Percentiles rank a stretch among this genome's conserved stretches.
These are phyloP conservation scores for Schizopygopsis pylzovi DNA, from an alignment of 2,797 vertebrate genomes.

Conservation along the genomic window DNA sequence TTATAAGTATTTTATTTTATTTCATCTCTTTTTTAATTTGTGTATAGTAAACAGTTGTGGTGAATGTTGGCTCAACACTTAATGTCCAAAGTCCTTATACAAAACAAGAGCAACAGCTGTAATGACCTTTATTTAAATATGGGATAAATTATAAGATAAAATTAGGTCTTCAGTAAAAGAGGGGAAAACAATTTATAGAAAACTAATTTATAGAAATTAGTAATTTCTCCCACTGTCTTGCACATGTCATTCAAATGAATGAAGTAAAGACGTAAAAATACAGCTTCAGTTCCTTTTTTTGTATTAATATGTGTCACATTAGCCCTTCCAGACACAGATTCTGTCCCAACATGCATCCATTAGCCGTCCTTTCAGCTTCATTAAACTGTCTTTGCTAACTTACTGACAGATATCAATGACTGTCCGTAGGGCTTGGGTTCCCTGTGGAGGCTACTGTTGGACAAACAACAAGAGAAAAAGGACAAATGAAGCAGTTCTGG, in stretches of 20 bases:
- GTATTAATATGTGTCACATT: constrained; percentile 10
- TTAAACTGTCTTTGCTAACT: constrained; percentile 74
- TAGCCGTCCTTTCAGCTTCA: no score
- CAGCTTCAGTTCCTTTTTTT: not conserved
- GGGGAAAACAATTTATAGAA: fast-evolving
- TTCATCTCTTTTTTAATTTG: not conserved
- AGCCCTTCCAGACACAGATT: constrained; percentile 14
- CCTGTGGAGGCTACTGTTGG: constrained; percentile 60
- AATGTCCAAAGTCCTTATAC: not conserved
- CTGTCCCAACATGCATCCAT: constrained; percentile 17
- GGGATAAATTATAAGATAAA: not conserved
- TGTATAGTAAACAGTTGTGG: not conserved
- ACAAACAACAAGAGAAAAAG: constrained; percentile 37
- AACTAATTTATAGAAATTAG: not conserved
- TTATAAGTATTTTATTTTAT: no score
- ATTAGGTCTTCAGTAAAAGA: not conserved
- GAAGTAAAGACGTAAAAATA: not conserved
- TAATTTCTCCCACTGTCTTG: not conserved
- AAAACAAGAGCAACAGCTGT: not conserved
- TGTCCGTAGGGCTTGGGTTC: constrained; percentile 64
- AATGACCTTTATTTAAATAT: not conserved
- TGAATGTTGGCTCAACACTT: not conserved
- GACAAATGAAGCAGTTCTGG: constrained; percentile 29
- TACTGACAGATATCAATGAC: constrained; percentile 71
- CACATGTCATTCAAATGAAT: constrained; percentile 1